Percentiles rank a stretch among this genome's conserved stretches.
Evolutionary conservation across 1,140 invertebrate species (phyloP).

Genomic region (Araneus ventricosus): DNA sequence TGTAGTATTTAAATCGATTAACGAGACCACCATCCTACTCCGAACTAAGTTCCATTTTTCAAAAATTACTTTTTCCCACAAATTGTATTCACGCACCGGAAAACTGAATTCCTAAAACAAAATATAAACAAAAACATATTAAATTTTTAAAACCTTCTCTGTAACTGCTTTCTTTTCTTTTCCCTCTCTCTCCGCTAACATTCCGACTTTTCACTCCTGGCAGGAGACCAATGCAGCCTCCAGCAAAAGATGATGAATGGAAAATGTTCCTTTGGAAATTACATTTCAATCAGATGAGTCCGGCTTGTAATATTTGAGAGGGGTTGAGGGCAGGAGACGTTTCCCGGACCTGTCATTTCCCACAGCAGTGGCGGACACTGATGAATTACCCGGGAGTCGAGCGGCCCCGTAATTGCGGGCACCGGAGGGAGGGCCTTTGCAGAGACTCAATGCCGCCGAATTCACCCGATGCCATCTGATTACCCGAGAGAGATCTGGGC

Average conservation of each 20-base stretch:
- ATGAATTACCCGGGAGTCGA: conserved; percentile 54
- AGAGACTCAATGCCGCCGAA: conserved; percentile 27
- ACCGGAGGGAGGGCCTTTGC: background rate
- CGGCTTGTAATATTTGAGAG: conserved; percentile 14
- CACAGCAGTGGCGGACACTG: too few relatives aligned
- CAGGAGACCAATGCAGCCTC: conserved; percentile 37
- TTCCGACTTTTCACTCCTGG: conserved; percentile 5
- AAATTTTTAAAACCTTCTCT: background rate
- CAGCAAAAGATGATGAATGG: too few relatives aligned
- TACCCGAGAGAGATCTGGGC: too few relatives aligned
- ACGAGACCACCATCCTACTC: background rate
- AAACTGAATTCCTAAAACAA: background rate
- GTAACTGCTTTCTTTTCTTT: background rate
- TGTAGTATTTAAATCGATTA: too few relatives aligned
- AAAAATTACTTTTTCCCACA: background rate
- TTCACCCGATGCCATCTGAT: too few relatives aligned
- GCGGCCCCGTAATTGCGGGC: conserved; percentile 49
- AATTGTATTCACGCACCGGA: background rate
- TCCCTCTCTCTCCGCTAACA: background rate
- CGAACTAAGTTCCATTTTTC: background rate
- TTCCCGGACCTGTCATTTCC: too few relatives aligned
- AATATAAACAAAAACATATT: background rate
- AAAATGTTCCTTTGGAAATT: conserved; percentile 57
- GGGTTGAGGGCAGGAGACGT: background rate
- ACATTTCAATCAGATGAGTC: conserved; percentile 73